Evolutionary conservation across 1,140 invertebrate genomes (phyloP), one percentile per base, ranked within the genome.

Genomic region (Oryctes rhinoceros): DNA sequence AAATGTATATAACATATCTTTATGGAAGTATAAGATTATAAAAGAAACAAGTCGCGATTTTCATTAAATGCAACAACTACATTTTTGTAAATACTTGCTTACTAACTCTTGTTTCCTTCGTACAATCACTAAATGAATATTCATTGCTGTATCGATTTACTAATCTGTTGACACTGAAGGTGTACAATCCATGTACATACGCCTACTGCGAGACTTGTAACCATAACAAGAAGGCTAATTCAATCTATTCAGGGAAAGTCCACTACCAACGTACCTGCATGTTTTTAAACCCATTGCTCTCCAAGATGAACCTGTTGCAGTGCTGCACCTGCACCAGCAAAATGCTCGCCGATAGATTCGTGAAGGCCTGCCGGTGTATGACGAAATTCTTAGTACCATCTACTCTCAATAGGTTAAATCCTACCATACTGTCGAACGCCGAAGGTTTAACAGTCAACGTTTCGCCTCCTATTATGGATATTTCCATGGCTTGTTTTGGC

Each of bases 401-500:
- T 13, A 91, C 86, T 49, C 86, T 86, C 1, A 91, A 87, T 9
- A 89, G 84, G 79, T 89, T 87, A 78, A 92, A 83, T 18, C 67
- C 89, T 83, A 35, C 86, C 87, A 87, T 89, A 0, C 87, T 86
- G 10, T 84, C 84, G 49, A 91, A 86, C 0, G 88, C 86, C 80
- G 88, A 87, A 1, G 89, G 81, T 47, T 89, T 88, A 80, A 94
- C 90, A 53, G 88, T 87, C 30, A 94, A 82, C 39, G 90, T 89
- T 39, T 89, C 87, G 10, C 90, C 91, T 15, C 91, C 91, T 4
- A 86, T 88, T 1, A 94, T 87, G 20, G 91, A 90, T 30, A 94
- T 87, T 86, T 90, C 91, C 86, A 88, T 89, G 82, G 88, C 87
- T 81, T 90, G 88, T 49, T 88, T 86, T 78, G 89, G 90, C 84